Base-by-base conservation (phyloP, 2,113 vertebrate species). In the Chinchilla lanigera region DNA sequence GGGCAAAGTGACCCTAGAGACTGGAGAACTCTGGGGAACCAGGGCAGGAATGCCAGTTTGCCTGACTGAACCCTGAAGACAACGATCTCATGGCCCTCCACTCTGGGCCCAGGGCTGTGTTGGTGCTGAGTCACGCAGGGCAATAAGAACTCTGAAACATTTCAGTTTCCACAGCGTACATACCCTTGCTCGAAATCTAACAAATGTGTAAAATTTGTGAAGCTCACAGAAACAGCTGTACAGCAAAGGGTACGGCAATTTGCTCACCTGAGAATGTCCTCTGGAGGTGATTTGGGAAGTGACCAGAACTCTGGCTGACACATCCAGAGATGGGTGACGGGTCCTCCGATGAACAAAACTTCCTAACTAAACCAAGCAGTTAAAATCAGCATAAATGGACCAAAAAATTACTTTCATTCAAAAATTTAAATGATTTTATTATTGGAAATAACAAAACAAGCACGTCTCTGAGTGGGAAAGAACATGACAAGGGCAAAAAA, bases 331-430 rank as follows among this genome's bases (percentile, higher is more conserved):
- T 71, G 54, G 56, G 20, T n/a, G 38, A 87, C 90, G 24, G 20
- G 41, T 97, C 54, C 60, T 89, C 52, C 63, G 78, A 41, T 12
- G n/a, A 86, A 88, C 50, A 88, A 90, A 95, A 86, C 56, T 77
- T 54, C 13, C 41, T 17, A 4, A 61, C 10, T 71, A n/a, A 80
- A 54, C 26, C 61, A 82, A 38, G 33, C 56, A 91, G 54, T 78
- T 92, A 65, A 92, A 96, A 89, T 92, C 44, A 83, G 13, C 71
- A 83, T 2, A 63, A 38, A 80, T 35, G 10, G 16, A 86, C 50
- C 77, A 17, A 6, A 81, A 93, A 69, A 16, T 60, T 35, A 89
- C 69, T 38, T 41, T 28, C 6, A 19, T 94, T 30, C 22, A 67
- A 73, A 73, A 71, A 73, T 41, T 41, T 41, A 38, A 73, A 24